phyloP scores from a whole-genome alignment of 1,140 invertebrate species.

The Sycobia sp. region DNA sequence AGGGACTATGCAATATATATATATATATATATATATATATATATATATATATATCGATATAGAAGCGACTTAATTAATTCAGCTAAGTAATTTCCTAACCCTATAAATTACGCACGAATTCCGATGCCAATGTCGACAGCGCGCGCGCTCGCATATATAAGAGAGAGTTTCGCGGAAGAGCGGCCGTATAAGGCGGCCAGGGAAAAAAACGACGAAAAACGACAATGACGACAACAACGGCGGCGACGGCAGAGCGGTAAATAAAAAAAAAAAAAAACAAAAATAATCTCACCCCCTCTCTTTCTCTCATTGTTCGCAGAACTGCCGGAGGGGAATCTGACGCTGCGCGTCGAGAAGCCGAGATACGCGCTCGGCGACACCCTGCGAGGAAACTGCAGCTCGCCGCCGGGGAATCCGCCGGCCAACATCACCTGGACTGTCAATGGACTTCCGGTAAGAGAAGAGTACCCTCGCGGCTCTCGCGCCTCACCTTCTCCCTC shows the following conservation, averaged over 20 bases:
- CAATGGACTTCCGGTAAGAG: slow-evolving; percentile 74
- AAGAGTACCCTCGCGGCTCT: neutral
- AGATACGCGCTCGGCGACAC: slow-evolving; percentile 76
- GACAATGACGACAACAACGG: neutral
- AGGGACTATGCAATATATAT: too few species aligned
- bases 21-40: too few species aligned
- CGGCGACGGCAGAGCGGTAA: neutral
- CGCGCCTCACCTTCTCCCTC: neutral
- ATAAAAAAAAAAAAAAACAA: too few species aligned
- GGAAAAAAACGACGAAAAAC: neutral
- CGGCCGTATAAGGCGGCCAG: too few species aligned
- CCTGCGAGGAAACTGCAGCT: slow-evolving; percentile 75
- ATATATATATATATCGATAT: too few species aligned
- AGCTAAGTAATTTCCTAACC: too few species aligned
- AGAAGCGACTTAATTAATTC: too few species aligned
- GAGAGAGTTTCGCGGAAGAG: too few species aligned
- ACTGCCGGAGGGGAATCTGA: slow-evolving; percentile 69
- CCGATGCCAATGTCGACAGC: too few species aligned
- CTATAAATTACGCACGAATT: too few species aligned
- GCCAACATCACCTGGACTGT: slow-evolving; percentile 82
- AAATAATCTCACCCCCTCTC: too few species aligned
- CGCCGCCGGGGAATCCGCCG: slow-evolving; percentile 73
- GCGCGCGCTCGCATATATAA: too few species aligned
- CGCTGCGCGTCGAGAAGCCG: slow-evolving; percentile 71
- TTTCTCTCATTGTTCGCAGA: slow-evolving; percentile 63